A percentile compares a stretch with the other conserved stretches of the same genome.
Conservation (phyloP, 2,797 vertebrate genomes). For the Oreonectes daqikongensis region DNA sequence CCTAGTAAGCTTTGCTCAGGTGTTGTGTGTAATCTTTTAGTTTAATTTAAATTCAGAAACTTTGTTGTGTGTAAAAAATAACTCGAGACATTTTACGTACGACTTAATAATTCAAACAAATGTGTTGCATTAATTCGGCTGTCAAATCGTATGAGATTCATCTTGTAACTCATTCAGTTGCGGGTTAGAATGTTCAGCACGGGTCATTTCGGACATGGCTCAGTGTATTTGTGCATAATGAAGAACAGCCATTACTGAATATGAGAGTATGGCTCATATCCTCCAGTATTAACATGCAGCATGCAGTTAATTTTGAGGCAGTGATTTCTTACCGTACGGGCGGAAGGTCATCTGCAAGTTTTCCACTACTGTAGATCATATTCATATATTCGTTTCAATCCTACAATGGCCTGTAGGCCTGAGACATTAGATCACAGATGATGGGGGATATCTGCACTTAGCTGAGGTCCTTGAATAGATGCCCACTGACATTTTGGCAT, state of each 20-base stretch:
- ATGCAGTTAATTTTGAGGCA: slow-evolving; percentile 2
- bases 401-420: background rate
- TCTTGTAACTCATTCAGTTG: background rate
- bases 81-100: background rate
- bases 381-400: slow-evolving; percentile 35
- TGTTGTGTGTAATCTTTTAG: too few relatives aligned
- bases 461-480: slow-evolving; percentile 36
- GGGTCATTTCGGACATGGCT: background rate
- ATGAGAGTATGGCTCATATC: slow-evolving; percentile 18
- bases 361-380: slow-evolving; percentile 53
- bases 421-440: slow-evolving; percentile 1
- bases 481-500: slow-evolving; percentile 1
- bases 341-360: slow-evolving; percentile 51
- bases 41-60: background rate
- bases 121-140: background rate
- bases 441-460: slow-evolving; percentile 20
- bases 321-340: slow-evolving; percentile 35
- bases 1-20: too few relatives aligned
- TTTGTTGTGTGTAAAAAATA: background rate
- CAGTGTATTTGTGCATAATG: background rate
- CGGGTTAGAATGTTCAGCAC: background rate
- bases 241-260: slow-evolving; percentile 9
- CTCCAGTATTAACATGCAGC: slow-evolving; percentile 14
- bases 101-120: background rate
- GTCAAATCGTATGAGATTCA: background rate